These are phyloP conservation scores for Leucophenga montana DNA, from an alignment of 2,888 invertebrate genomes.

Conservation along the genomic window DNA sequence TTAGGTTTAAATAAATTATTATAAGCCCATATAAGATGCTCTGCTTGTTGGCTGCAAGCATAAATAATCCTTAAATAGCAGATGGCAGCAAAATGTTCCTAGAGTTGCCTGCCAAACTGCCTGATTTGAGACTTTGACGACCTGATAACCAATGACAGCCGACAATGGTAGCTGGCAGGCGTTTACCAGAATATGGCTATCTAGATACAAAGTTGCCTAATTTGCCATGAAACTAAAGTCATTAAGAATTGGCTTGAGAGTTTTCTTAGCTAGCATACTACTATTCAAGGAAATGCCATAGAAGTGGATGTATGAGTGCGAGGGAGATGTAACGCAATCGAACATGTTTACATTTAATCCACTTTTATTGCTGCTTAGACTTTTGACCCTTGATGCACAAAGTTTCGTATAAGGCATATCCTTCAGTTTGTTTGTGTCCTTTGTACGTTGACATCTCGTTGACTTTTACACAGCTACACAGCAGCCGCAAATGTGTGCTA, in stretches of 20 bases:
- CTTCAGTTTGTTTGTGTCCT: background rate
- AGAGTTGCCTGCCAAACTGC: background rate
- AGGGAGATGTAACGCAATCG: background rate
- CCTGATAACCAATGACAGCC: background rate
- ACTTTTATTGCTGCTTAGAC: slow-evolving; percentile 54
- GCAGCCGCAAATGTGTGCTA: background rate
- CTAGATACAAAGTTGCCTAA: slow-evolving; percentile 7
- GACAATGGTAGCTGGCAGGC: background rate
- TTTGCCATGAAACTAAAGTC: slow-evolving; percentile 25
- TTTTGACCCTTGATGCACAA: slow-evolving; percentile 13
- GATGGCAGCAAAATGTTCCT: background rate
- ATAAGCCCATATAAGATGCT: slow-evolving; percentile 19
- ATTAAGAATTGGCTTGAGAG: slow-evolving; percentile 23
- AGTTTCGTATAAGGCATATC: background rate
- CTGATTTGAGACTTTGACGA: background rate
- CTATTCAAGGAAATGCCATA: background rate
- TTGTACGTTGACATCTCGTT: background rate
- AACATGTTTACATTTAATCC: slow-evolving; percentile 61
- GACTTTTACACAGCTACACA: background rate
- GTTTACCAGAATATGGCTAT: background rate
- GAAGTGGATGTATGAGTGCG: background rate
- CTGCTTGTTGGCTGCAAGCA: background rate
- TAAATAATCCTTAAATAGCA: slow-evolving; percentile 8
- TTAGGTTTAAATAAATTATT: slow-evolving; percentile 27
- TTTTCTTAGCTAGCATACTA: background rate